Conservation (phyloP, 2,888 invertebrate species). For the Entomobrya proxima region DNA sequence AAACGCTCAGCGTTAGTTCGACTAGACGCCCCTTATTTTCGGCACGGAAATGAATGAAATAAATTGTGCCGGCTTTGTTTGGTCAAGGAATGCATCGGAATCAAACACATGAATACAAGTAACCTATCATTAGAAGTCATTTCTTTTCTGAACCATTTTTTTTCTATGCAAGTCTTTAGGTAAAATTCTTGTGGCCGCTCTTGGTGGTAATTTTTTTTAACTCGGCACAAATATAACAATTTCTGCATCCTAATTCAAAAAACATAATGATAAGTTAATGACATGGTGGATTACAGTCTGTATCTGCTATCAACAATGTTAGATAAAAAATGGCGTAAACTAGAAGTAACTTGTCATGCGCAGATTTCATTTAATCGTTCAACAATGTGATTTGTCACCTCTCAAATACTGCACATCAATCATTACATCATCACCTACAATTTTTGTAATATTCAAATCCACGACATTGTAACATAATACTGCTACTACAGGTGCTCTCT, state of each 20-base stretch:
- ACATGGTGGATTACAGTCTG: background rate
- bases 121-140: too few species aligned
- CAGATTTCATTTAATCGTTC: background rate
- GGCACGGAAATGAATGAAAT: constrained; percentile 30
- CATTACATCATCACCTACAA: background rate
- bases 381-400: too few species aligned
- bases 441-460: background rate
- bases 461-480: too few species aligned
- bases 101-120: too few species aligned
- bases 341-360: background rate
- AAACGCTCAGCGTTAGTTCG: background rate
- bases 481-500: too few species aligned
- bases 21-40: constrained; percentile 32
- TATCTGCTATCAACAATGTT: background rate
- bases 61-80: background rate
- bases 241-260: too few species aligned
- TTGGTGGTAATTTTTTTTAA: too few species aligned
- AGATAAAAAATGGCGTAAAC: background rate
- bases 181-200: too few species aligned
- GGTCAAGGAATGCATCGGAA: background rate
- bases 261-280: too few species aligned
- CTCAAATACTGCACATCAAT: background rate
- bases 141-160: too few species aligned
- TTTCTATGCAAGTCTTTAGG: too few species aligned
- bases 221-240: too few species aligned